Evolutionary conservation across 2,888 invertebrate genomes (phyloP).

Genomic region (Blastobasis adustella): DNA sequence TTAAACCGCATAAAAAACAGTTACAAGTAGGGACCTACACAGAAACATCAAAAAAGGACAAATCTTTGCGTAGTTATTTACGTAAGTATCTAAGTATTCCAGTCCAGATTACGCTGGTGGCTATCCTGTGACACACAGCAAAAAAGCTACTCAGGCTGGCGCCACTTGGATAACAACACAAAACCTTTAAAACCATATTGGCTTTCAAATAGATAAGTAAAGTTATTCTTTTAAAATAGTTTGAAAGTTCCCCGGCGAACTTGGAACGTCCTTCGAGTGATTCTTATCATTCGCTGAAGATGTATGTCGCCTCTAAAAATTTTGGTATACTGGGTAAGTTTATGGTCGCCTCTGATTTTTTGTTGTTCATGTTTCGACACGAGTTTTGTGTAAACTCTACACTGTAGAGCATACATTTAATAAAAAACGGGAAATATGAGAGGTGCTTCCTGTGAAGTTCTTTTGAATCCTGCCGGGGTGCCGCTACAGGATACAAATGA

Average conservation of each 20-base stretch:
- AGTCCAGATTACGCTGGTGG: no score
- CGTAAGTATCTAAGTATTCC: no score
- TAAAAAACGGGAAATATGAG: conserved; percentile 25
- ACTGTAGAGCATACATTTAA: no score
- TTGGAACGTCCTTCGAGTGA: conserved; percentile 29
- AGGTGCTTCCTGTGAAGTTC: conserved; percentile 36
- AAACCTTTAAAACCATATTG: conserved; percentile 28
- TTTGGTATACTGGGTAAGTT: not conserved
- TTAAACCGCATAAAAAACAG: no score
- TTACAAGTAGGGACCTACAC: no score
- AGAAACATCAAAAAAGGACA: no score
- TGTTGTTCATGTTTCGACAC: conserved; percentile 37
- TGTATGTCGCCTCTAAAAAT: no score
- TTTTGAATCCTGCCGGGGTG: not conserved
- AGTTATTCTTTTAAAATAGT: conserved; percentile 33
- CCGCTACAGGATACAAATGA: not conserved
- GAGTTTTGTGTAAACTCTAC: conserved; percentile 31
- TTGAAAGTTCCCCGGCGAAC: no score
- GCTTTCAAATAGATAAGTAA: conserved; percentile 36
- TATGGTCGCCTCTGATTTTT: conserved; percentile 20
- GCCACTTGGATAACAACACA: conserved; percentile 39
- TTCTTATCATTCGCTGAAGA: conserved; percentile 28
- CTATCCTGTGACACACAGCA: not conserved
- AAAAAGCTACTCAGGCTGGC: conserved; percentile 40
- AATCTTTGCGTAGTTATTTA: no score